A percentile compares a stretch with the other conserved stretches of the same genome.
These are phyloP conservation scores for Alca torda DNA, from an alignment of 2,797 vertebrate species.

Conservation along the genomic window DNA sequence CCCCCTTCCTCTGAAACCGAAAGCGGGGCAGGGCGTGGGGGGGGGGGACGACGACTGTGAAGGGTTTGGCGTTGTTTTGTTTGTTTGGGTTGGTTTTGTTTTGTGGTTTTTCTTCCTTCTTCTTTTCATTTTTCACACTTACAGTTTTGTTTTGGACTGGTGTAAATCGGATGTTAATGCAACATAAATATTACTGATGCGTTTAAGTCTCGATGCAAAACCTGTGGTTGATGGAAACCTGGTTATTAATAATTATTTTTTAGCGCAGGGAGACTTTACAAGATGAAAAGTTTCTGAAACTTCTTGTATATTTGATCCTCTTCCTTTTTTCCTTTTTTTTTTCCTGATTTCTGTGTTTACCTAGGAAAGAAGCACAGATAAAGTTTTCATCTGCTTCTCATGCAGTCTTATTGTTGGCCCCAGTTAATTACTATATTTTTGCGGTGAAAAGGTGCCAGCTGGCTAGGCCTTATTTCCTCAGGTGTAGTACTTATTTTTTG, in stretches of 20 bases:
- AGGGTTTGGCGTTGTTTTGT: fast-evolving
- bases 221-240: background rate
- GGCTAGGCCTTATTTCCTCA: background rate
- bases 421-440: background rate
- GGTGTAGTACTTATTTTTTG: background rate
- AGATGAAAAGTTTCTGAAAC: background rate
- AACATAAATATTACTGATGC: background rate
- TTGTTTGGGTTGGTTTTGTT: background rate
- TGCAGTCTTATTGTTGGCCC: background rate
- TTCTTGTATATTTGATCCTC: background rate
- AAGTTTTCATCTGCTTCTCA: background rate
- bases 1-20: background rate
- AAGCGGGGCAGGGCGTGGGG: background rate
- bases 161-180: background rate
- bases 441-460: background rate
- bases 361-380: background rate
- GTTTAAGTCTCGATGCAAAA: background rate
- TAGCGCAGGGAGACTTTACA: background rate
- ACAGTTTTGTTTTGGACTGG: background rate
- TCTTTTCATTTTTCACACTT: background rate
- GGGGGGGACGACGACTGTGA: too few species aligned
- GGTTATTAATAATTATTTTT: background rate
- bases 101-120: background rate
- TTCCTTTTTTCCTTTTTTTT: background rate
- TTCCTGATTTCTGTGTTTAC: background rate